Conservation (phyloP, 2,113 vertebrate species). For the Bubo bubo region DNA sequence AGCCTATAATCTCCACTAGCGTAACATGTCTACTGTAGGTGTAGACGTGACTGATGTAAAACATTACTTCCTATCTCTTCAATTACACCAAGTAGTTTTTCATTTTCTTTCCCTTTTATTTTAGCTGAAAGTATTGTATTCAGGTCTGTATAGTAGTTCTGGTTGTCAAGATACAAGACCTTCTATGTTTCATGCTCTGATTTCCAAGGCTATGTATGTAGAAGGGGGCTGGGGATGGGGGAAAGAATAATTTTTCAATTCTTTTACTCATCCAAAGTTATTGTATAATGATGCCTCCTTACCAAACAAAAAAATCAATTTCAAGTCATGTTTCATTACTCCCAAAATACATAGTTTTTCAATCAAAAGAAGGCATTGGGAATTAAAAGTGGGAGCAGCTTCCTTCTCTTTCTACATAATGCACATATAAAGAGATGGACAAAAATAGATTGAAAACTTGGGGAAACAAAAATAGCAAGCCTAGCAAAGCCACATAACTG, state of each 20-base stretch:
- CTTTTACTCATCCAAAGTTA: neutral
- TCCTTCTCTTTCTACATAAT: neutral
- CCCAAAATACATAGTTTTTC: neutral
- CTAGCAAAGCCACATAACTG: constrained; percentile 39
- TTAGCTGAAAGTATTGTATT: neutral
- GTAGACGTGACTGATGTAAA: constrained; percentile 15
- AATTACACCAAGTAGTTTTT: neutral
- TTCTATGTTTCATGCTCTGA: neutral
- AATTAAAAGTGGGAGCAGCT: constrained; percentile 11
- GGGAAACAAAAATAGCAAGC: constrained; percentile 47
- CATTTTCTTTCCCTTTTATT: neutral
- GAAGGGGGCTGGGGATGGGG: neutral
- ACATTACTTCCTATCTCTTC: neutral
- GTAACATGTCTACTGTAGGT: neutral
- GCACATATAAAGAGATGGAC: neutral
- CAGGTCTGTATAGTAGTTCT: neutral
- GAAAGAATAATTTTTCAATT: neutral
- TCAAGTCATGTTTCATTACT: neutral
- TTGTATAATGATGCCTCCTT: neutral
- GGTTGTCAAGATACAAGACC: neutral
- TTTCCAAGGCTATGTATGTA: neutral
- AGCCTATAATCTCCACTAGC: neutral
- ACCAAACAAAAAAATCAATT: neutral
- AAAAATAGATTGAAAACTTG: constrained; percentile 40
- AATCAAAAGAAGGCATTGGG: neutral